phyloP scores from a whole-genome alignment of 2,797 vertebrate genomes.

The Danio aesculapii region DNA sequence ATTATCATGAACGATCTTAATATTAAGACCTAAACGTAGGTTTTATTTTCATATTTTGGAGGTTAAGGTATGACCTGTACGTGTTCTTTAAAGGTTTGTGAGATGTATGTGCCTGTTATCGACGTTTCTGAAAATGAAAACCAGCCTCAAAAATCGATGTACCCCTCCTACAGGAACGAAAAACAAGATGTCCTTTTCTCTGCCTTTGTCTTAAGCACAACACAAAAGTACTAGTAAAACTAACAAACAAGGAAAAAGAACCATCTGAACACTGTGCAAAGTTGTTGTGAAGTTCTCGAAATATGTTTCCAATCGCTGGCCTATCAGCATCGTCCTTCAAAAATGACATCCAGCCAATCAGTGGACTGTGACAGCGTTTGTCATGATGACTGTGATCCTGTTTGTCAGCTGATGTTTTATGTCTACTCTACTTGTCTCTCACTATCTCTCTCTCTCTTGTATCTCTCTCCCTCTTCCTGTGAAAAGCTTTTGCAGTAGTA shows the following conservation, averaged over 20 bases:
- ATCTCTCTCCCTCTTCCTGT: constrained; percentile 16
- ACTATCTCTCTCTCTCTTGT: constrained; percentile 63
- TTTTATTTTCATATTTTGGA: neutral
- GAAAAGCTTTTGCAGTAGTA: constrained; percentile 81
- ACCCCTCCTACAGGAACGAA: constrained; percentile 56
- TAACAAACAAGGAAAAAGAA: constrained; percentile 50
- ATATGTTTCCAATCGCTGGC: constrained; percentile 17
- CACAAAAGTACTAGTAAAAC: constrained; percentile 72
- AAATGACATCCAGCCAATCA: constrained; percentile 33
- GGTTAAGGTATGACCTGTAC: neutral
- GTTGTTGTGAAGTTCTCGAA: constrained; percentile 66
- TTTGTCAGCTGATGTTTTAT: constrained; percentile 20
- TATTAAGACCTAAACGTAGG: neutral
- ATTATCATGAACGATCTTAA: neutral
- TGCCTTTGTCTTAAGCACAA: constrained; percentile 81
- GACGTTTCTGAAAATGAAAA: constrained; percentile 71
- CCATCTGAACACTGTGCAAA: constrained; percentile 72
- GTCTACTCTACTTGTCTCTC: neutral
- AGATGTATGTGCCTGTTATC: constrained; percentile 54
- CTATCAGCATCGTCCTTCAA: constrained; percentile 32
- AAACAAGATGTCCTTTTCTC: constrained; percentile 71
- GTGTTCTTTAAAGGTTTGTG: constrained; percentile 1
- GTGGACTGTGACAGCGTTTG: constrained; percentile 26
- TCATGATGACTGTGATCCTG: constrained; percentile 37
- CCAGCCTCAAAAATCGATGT: constrained; percentile 72